Conservation (phyloP, 2,888 invertebrate genomes). For the Tiliacea aurago region DNA sequence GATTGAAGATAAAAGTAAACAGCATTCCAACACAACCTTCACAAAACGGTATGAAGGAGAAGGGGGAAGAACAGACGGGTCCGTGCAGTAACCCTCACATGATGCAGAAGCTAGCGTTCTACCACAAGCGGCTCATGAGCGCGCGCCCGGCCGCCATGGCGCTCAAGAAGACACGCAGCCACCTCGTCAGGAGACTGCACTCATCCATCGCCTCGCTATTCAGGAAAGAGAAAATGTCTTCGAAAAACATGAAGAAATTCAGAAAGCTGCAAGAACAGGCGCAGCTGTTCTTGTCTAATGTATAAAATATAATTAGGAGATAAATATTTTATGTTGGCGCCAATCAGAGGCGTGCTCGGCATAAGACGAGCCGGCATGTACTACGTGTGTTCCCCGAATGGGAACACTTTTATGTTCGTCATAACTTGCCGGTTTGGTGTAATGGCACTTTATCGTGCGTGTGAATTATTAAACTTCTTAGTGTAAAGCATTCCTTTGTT, state of each 20-base stretch:
- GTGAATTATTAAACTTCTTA: slow-evolving; percentile 86
- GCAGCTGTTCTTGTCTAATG: slow-evolving; percentile 80
- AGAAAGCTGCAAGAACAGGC: slow-evolving; percentile 78
- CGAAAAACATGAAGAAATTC: slow-evolving; percentile 78
- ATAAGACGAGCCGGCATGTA: slow-evolving; percentile 64
- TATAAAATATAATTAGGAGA: slow-evolving; percentile 75
- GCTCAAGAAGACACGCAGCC: slow-evolving; percentile 72
- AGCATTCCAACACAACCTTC: slow-evolving; percentile 68
- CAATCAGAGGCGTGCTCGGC: slow-evolving; percentile 66
- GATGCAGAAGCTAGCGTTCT: slow-evolving; percentile 72
- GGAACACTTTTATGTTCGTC: slow-evolving; percentile 74
- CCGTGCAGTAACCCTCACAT: slow-evolving; percentile 50
- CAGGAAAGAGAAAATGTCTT: slow-evolving; percentile 69
- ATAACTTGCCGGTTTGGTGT: slow-evolving; percentile 81
- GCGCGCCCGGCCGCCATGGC: slow-evolving; percentile 68
- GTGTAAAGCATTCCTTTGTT: slow-evolving; percentile 81
- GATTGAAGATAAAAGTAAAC: slow-evolving; percentile 65
- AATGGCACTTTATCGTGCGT: slow-evolving; percentile 84
- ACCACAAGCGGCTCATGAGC: slow-evolving; percentile 71
- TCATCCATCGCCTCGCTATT: slow-evolving; percentile 71
- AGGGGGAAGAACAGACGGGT: slow-evolving; percentile 23
- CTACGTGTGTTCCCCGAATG: slow-evolving; percentile 65
- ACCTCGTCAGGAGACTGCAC: slow-evolving; percentile 74
- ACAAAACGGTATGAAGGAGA: slow-evolving; percentile 51
- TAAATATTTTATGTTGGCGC: slow-evolving; percentile 71